These are phyloP conservation scores for Varecia variegata DNA, from an alignment of 2,797 vertebrate genomes.

Conservation along the genomic window DNA sequence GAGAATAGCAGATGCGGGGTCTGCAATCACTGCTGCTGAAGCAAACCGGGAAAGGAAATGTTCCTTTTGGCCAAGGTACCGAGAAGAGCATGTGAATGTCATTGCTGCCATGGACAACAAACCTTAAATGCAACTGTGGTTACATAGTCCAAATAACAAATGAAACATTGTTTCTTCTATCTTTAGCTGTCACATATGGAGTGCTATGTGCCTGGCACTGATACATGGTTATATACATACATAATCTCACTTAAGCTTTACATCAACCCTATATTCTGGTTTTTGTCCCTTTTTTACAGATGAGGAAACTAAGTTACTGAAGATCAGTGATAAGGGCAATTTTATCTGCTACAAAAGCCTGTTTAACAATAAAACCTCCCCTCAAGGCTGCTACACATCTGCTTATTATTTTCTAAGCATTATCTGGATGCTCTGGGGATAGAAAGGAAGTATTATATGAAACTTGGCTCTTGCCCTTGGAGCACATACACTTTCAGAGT, in stretches of 20 bases:
- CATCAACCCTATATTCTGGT: background rate
- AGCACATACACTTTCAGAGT: background rate
- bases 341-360: background rate
- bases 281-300: background rate
- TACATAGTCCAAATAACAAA: background rate
- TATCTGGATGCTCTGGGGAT: background rate
- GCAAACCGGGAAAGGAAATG: background rate
- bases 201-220: background rate
- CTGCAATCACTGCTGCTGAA: background rate
- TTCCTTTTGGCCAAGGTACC: background rate
- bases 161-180: background rate
- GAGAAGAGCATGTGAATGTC: background rate
- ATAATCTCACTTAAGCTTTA: background rate
- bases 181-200: background rate
- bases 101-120: background rate
- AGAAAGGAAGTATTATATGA: background rate
- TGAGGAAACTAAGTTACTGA: background rate
- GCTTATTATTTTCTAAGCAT: background rate
- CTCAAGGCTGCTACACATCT: background rate
- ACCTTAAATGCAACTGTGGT: background rate
- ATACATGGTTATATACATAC: background rate
- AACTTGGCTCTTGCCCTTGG: slow-evolving; percentile 29
- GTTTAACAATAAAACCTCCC: background rate
- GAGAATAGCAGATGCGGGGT: background rate
- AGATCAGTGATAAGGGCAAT: background rate